phyloP scores from a whole-genome alignment of 2,113 vertebrate species.

The Festucalex cinctus region DNA sequence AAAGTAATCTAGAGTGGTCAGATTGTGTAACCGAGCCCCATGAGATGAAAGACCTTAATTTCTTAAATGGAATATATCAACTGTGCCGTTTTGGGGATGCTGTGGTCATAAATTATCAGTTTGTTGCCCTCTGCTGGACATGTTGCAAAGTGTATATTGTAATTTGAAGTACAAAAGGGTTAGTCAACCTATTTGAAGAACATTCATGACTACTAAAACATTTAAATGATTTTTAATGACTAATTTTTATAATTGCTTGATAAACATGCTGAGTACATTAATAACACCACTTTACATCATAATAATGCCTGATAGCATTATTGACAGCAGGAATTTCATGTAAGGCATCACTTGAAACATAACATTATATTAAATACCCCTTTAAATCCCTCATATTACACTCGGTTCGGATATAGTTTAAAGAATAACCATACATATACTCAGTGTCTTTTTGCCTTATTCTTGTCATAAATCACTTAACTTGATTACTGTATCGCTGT shows the following conservation, averaged over 20 bases:
- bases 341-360: neutral
- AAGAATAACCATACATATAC: neutral
- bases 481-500: neutral
- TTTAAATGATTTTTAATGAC: neutral
- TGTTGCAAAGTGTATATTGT: neutral
- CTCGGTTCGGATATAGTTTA: neutral
- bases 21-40: neutral
- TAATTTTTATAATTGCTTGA: neutral
- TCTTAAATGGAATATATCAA: neutral
- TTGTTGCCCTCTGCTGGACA: constrained; percentile 44
- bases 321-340: no score
- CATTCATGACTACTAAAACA: neutral
- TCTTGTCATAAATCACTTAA: neutral
- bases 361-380: neutral
- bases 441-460: neutral
- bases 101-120: neutral
- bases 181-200: neutral
- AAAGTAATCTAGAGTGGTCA: neutral
- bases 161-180: neutral
- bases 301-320: no score
- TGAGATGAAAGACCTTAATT: neutral
- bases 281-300: neutral
- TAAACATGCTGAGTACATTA: neutral
- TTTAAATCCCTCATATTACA: neutral
- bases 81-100: neutral